Percentiles rank a stretch among this genome's conserved stretches.
Conservation (phyloP, 2,113 vertebrate genomes). For the Embiotoca jacksoni region DNA sequence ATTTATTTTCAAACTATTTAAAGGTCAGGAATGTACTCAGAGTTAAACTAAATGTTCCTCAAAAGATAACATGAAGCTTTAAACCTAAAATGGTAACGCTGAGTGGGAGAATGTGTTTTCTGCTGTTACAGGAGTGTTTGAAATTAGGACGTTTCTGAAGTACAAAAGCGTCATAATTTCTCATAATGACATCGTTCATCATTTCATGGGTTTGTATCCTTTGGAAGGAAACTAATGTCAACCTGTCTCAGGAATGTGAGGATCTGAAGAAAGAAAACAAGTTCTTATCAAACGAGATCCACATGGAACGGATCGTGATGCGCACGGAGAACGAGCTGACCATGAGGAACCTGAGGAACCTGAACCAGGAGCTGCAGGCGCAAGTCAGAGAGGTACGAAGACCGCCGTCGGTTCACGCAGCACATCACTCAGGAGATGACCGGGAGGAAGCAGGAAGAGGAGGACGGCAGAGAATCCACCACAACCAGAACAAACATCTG, state of each 20-base stretch:
- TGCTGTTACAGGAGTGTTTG: neutral
- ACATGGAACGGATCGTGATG: conserved; percentile 86
- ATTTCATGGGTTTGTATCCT: neutral
- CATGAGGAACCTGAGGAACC: conserved; percentile 85
- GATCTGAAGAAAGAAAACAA: conserved; percentile 87
- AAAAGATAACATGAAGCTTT: neutral
- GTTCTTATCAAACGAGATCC: conserved; percentile 83
- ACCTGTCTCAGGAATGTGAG: conserved; percentile 83
- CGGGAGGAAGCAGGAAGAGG: too few relatives aligned
- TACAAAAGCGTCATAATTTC: neutral
- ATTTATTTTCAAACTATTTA: too few relatives aligned
- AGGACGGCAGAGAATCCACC: too few relatives aligned
- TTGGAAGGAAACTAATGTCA: neutral
- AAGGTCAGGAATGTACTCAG: too few relatives aligned
- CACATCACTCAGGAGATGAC: too few relatives aligned
- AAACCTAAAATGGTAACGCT: neutral
- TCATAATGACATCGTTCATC: neutral
- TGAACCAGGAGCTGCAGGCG: conserved; percentile 85
- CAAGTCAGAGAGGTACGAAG: conserved; percentile 83
- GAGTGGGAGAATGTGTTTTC: neutral
- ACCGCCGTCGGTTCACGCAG: too few relatives aligned
- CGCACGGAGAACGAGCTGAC: conserved; percentile 85
- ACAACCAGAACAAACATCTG: too few relatives aligned
- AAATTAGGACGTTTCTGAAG: too few relatives aligned
- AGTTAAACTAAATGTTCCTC: neutral